Percentiles rank a stretch among this genome's conserved stretches.
These are phyloP conservation scores for Oreochromis mossambicus DNA, from an alignment of 2,797 vertebrate species.

Conservation along the genomic window DNA sequence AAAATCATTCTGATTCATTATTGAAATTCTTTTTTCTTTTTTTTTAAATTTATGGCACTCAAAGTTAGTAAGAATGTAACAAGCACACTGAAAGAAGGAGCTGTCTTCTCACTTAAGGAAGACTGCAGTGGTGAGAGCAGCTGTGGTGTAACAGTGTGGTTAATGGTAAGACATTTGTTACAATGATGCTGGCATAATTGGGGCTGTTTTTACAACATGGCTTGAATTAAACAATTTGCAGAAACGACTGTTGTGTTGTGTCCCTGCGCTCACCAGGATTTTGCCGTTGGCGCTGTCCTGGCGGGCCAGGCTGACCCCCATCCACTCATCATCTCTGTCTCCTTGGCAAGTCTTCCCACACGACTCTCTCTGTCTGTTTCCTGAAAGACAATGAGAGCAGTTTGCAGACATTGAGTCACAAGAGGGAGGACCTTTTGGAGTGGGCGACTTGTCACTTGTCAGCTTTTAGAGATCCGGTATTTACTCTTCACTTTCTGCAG, in stretches of 20 bases:
- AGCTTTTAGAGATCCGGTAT: not conserved
- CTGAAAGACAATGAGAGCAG: constrained; percentile 72
- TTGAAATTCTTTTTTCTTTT: not conserved
- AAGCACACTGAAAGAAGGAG: not conserved
- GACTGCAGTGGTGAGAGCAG: constrained; percentile 41
- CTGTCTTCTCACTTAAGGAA: not conserved
- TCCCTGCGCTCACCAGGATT: constrained; percentile 85
- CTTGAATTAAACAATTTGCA: constrained; percentile 35
- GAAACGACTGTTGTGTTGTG: not conserved
- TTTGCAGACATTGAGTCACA: constrained; percentile 42
- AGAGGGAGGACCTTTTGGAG: constrained; percentile 24
- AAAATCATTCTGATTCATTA: not conserved
- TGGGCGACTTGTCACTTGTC: not conserved
- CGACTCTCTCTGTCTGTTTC: constrained; percentile 80
- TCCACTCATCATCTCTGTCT: constrained; percentile 94
- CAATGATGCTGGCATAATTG: constrained; percentile 57
- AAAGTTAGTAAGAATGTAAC: constrained; percentile 9
- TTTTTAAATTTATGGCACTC: not conserved
- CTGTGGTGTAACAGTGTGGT: constrained; percentile 60
- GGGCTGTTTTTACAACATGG: constrained; percentile 44
- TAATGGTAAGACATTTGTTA: constrained; percentile 45
- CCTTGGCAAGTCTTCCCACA: constrained; percentile 97
- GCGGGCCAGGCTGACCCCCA: constrained; percentile 95
- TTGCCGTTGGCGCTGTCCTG: constrained; percentile 85
- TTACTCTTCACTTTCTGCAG: not conserved